Percentiles rank a stretch among this genome's conserved stretches.
phyloP scores from a whole-genome alignment of 2,888 invertebrate genomes.

The Bellardia bayeri region DNA sequence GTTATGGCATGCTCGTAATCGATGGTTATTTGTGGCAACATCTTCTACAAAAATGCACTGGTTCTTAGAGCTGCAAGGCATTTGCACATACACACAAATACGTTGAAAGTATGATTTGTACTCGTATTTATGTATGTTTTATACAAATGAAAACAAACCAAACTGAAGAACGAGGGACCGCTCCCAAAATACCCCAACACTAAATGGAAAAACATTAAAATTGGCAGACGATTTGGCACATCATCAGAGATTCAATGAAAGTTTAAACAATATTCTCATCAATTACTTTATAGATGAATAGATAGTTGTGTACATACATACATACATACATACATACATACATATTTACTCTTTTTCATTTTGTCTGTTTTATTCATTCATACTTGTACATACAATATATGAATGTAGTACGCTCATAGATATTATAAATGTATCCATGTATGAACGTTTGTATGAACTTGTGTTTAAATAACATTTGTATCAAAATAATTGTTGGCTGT shows the following conservation, averaged over 20 bases:
- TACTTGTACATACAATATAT: too few relatives aligned
- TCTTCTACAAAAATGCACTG: too few relatives aligned
- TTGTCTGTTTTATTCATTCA: not conserved
- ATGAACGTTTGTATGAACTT: not conserved
- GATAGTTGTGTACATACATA: not conserved
- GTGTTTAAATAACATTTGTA: not conserved
- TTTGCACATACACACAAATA: too few relatives aligned
- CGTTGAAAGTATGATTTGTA: too few relatives aligned
- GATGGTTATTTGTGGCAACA: too few relatives aligned
- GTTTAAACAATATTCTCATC: constrained; percentile 41
- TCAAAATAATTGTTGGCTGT: constrained; percentile 12
- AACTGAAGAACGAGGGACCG: not conserved
- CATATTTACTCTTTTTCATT: not conserved
- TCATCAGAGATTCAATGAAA: constrained; percentile 40
- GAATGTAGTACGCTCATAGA: too few relatives aligned
- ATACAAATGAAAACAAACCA: not conserved
- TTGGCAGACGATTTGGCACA: constrained; percentile 56
- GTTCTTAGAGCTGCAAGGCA: too few relatives aligned
- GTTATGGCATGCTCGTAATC: too few relatives aligned
- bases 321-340: too few relatives aligned
- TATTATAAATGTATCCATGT: not conserved
- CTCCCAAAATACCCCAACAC: constrained; percentile 3
- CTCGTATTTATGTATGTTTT: too few relatives aligned
- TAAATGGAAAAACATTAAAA: constrained; percentile 31
- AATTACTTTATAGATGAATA: constrained; percentile 37